phyloP scores from a whole-genome alignment of 1,140 invertebrate species.

The Eriocheir sinensis region DNA sequence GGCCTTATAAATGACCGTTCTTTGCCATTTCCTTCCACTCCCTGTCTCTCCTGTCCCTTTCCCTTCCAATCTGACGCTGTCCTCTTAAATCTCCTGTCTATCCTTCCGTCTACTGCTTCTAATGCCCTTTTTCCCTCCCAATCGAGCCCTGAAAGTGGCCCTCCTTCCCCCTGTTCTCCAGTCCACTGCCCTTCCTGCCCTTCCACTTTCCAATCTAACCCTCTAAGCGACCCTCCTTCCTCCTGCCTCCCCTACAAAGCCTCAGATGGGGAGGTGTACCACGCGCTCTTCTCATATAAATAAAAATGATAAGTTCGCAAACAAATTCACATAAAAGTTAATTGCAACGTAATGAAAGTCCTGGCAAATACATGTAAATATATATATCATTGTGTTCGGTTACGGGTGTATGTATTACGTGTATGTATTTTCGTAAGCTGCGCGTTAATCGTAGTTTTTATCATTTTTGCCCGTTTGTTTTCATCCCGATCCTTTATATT shows the following conservation, averaged over 20 bases:
- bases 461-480: not conserved
- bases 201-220: not conserved
- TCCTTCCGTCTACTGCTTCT: not conserved
- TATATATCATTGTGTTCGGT: not conserved
- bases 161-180: not conserved
- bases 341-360: not conserved
- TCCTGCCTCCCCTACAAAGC: not conserved
- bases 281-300: not conserved
- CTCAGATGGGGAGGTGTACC: not conserved
- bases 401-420: not conserved
- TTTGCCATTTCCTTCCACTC: not conserved
- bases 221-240: not conserved
- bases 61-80: not conserved
- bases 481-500: not conserved
- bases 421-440: not conserved
- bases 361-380: constrained; percentile 39
- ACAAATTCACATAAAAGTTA: constrained; percentile 35
- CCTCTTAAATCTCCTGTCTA: not conserved
- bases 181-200: not conserved
- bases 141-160: no score
- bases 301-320: not conserved
- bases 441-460: not conserved
- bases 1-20: no score
- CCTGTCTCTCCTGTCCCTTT: not conserved
- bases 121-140: not conserved